Percentiles rank a stretch among this genome's conserved stretches.
phyloP scores from a whole-genome alignment of 2,888 invertebrate genomes.

The Philhelius pedissequus region DNA sequence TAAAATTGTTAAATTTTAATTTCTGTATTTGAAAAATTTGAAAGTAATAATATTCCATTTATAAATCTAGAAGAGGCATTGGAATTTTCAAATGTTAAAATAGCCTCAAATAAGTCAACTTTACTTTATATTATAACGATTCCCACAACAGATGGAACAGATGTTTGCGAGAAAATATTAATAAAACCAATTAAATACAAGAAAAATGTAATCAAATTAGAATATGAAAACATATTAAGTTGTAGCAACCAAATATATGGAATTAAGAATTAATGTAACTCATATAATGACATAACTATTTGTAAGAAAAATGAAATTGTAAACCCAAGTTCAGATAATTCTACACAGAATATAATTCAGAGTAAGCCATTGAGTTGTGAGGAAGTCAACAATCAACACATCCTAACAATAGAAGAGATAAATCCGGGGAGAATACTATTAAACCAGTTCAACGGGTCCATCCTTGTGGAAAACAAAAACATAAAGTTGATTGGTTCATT shows the following conservation, averaged over 20 bases:
- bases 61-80: neutral
- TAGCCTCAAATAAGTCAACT: neutral
- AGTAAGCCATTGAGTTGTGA: too few species aligned
- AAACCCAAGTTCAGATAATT: neutral
- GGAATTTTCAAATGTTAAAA: neutral
- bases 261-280: too few species aligned
- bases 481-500: conserved; percentile 2
- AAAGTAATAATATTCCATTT: too few species aligned
- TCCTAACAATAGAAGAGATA: neutral
- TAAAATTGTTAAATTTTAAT: neutral
- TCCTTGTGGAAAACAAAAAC: neutral
- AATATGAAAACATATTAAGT: too few species aligned
- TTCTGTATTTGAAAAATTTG: too few species aligned
- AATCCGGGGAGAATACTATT: neutral
- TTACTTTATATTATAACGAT: neutral
- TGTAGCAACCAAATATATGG: too few species aligned
- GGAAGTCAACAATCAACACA: too few species aligned
- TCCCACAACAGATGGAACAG: too few species aligned
- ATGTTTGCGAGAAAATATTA: too few species aligned
- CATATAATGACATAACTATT: neutral
- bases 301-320: neutral
- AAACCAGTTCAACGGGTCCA: conserved; percentile 10
- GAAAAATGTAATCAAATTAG: too few species aligned
- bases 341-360: neutral
- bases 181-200: too few species aligned